These are phyloP conservation scores for Xiphorhynchus elegans DNA, from an alignment of 2,113 vertebrate genomes.

Conservation along the genomic window DNA sequence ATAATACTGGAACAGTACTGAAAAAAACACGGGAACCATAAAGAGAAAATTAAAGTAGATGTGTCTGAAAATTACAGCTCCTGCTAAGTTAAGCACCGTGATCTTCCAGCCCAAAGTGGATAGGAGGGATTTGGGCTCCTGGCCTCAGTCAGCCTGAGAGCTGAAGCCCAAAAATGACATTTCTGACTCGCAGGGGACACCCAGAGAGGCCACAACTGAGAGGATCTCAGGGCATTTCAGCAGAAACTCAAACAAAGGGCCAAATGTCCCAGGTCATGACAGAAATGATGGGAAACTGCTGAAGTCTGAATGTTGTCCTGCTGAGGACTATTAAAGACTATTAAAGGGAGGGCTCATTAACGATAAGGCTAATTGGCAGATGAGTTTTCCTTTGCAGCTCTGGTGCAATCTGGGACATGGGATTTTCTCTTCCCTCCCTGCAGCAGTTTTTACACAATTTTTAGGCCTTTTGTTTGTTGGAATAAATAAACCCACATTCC, in stretches of 20 bases:
- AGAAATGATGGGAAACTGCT: not conserved
- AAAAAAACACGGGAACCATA: not conserved
- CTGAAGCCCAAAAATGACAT: not conserved
- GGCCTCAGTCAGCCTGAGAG: not conserved
- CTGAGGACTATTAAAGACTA: not conserved
- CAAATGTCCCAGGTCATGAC: not conserved
- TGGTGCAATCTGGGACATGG: not conserved
- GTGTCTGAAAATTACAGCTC: not conserved
- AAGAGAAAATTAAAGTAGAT: not conserved
- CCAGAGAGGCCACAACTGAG: not conserved
- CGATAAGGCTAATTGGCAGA: not conserved
- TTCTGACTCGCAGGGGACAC: not conserved
- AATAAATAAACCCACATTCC: not conserved
- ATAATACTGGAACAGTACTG: not conserved
- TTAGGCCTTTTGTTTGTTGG: not conserved
- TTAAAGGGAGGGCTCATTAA: not conserved
- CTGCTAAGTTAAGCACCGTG: not conserved
- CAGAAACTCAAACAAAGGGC: not conserved
- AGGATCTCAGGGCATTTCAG: not conserved
- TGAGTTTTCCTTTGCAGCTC: not conserved
- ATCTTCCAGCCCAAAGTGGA: not conserved
- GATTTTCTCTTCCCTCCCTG: not conserved
- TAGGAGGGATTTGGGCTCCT: not conserved
- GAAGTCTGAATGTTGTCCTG: not conserved
- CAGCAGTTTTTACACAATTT: not conserved